Base-by-base conservation (phyloP, 2,888 invertebrate genomes). In the Eumerus sabulonum region DNA sequence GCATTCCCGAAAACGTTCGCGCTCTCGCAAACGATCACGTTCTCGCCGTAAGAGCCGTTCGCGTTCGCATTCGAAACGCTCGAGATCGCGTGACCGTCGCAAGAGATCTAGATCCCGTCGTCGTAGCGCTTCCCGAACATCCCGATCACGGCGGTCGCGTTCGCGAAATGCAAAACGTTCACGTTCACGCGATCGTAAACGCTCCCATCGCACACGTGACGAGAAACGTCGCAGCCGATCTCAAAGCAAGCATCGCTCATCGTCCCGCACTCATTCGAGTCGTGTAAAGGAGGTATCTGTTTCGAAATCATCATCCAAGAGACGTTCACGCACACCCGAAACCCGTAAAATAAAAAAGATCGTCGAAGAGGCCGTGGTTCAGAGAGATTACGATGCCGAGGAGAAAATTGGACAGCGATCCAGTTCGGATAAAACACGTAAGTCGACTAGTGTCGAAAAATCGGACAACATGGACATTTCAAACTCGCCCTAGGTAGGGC, bases 401-500 rank as follows among this genome's bases (percentile, higher is more conserved):
- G 86, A 84, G 71, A 85, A 84, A 83, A 85, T 85, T 45, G 89
- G 87, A 60, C 84, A 85, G 44, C 84, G 86, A 82, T 82, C 86
- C 81, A 86, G 84, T 85, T 84, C 82, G 63, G 91, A 92, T 72
- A 92, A 92, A 83, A 92, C 92, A 79, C 85, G 87, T 84, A 90
- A 85, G 87, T 90, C 84, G 85, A 90, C 86, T 86, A 91, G 88
- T 83, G 90, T 81, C 4, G 91, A 91, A 83, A 91, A 91, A 84
- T 88, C 92, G 1, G 93, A 94, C 87, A 94, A 94, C 86, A 94
- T 94, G 94, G 94, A 94, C 87, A 94, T 94, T 88, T 94, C 94
- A 13, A 94, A 94, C 88, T 94, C 94, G 71, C 94, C 94, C 63
- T 94, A 91, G n/a, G 3, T n/a, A 5, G 36, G 88, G 82, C n/a